Evolutionary conservation across 2,113 vertebrate species (phyloP).

Genomic region (Aegypius monachus): DNA sequence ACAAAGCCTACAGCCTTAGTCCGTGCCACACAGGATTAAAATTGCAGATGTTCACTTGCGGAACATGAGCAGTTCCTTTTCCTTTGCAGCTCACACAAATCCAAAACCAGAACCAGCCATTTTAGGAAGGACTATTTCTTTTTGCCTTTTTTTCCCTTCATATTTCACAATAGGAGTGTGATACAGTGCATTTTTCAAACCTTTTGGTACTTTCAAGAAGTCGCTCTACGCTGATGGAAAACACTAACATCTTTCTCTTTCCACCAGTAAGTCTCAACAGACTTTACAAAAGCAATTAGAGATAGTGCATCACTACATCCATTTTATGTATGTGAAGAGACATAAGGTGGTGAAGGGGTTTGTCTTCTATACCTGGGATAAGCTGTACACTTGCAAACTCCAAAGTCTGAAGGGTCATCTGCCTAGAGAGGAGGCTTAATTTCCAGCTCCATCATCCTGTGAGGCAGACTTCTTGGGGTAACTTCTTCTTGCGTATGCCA

Average conservation of each 20-base stretch:
- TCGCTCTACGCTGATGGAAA: background rate
- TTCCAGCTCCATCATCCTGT: background rate
- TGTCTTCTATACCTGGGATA: background rate
- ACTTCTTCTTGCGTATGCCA: background rate
- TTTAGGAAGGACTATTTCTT: background rate
- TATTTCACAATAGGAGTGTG: background rate
- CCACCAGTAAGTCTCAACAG: background rate
- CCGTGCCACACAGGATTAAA: background rate
- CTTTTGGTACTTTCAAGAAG: background rate
- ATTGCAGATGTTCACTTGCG: slow-evolving; percentile 52
- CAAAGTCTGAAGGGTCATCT: background rate
- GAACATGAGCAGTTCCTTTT: background rate
- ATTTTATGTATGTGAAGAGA: background rate
- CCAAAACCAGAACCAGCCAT: background rate
- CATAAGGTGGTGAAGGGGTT: background rate
- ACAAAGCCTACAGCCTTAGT: background rate
- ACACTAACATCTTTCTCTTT: background rate
- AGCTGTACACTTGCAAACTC: background rate
- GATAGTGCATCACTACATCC: background rate
- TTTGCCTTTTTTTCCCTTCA: background rate
- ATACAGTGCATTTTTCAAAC: background rate
- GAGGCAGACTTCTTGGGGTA: background rate
- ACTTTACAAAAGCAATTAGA: background rate
- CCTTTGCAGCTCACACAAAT: background rate
- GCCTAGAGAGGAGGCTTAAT: background rate